Evolutionary conservation across 2,888 invertebrate genomes (phyloP), one percentile per base, ranked within the genome.

Genomic region (Altica lythri): DNA sequence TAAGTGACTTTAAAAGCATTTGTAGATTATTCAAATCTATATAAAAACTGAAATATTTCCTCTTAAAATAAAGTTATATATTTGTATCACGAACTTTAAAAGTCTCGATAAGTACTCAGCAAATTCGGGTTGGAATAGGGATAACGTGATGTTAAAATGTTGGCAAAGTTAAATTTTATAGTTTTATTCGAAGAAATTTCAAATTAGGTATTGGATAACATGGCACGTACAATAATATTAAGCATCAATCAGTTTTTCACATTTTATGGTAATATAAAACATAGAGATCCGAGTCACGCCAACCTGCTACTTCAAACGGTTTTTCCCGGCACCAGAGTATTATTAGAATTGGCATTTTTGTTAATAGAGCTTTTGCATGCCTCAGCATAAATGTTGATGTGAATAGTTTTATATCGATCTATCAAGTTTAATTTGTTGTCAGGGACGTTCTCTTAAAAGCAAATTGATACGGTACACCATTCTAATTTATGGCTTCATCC

Each of bases 291-390:
- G 14, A 47, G 51, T 19, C 55, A 55, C 55, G 55, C 51, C 25
- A 55, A 35, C 37, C 18, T 34, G 18, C 35, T 51, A 55, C 55
- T 50, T 51, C 42, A 47, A 55, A 47, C 55, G 51, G 50, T 55
- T 55, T 51, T 51, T 51, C 12, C 35, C 51, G 37, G 40, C 50
- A 46, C 50, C 51, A 19, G 25, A 51, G 55, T 51, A 55, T 55
- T 55, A 55, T 55, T 55, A 55, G 55, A 50, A 51, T 55, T 55
- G 55, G 55, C 51, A 55, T 51, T 51, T 43, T 51, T 55, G 46
- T 51, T 51, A 55, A 55, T 55, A 55, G 55, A 46, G 47, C 55
- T 43, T 46, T 51, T 38, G 55, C 55, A 55, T 55, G 55, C 51
- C 35, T 43, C 19, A n/a, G n/a, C 40, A 13, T 29, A 40, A 42